Evolutionary conservation across 1,140 invertebrate species (phyloP).

Genomic region (Panagrolaimus sp.): DNA sequence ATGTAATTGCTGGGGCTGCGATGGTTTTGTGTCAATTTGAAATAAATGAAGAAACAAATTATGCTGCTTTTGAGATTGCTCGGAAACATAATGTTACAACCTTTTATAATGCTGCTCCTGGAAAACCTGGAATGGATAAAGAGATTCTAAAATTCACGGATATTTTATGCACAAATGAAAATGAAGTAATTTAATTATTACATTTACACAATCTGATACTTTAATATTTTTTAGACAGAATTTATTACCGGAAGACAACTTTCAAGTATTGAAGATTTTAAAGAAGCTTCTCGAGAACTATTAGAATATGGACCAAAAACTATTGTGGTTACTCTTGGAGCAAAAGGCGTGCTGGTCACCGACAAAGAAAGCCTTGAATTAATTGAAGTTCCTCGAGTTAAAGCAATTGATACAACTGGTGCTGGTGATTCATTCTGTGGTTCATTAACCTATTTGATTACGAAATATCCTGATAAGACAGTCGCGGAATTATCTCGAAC

Average conservation of each 20-base stretch:
- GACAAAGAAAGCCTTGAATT: conserved; percentile 63
- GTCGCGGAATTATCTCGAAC: conserved; percentile 13
- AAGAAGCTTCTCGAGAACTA: conserved; percentile 66
- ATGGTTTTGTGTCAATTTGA: conserved; percentile 83
- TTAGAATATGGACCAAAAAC: conserved; percentile 68
- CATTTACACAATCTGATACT: no score
- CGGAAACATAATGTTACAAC: conserved; percentile 65
- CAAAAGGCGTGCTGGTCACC: conserved; percentile 70
- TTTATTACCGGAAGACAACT: conserved; percentile 67
- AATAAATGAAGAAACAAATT: conserved; percentile 70
- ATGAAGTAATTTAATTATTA: conserved; percentile 45
- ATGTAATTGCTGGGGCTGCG: conserved; percentile 67
- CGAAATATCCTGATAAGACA: background rate
- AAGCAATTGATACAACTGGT: conserved; percentile 78
- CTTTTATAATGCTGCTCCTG: conserved; percentile 64
- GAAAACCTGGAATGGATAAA: conserved; percentile 53
- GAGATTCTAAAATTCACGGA: conserved; percentile 60
- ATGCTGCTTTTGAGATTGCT: conserved; percentile 73
- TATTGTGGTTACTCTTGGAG: conserved; percentile 75
- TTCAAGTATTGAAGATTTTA: conserved; percentile 61
- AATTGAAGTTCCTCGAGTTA: conserved; percentile 67
- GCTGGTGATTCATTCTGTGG: conserved; percentile 13
- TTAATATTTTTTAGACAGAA: conserved; percentile 65
- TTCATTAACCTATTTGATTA: conserved; percentile 16
- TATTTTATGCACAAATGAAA: conserved; percentile 63